phyloP scores from a whole-genome alignment of 2,888 invertebrate genomes.

The Heteromyza rotundicornis region DNA sequence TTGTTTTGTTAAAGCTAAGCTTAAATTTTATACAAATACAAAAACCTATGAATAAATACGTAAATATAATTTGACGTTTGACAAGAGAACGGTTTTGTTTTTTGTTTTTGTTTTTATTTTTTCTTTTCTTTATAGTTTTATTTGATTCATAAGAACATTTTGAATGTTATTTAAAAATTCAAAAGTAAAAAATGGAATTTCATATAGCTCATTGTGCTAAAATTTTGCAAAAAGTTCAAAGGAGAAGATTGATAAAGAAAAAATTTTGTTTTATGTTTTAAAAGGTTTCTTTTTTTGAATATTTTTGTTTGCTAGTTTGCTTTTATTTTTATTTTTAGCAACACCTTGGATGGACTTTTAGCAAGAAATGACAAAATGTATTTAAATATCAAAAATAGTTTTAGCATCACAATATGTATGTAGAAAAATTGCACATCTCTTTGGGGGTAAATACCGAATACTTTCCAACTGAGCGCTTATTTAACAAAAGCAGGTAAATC shows the following conservation, averaged over 20 bases:
- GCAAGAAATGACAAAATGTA: too few species aligned
- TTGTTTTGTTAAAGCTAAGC: slow-evolving; percentile 11
- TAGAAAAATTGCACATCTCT: too few species aligned
- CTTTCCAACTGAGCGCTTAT: too few species aligned
- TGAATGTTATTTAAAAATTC: neutral
- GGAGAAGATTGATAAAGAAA: neutral
- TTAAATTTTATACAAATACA: slow-evolving; percentile 23
- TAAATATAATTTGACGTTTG: slow-evolving; percentile 8
- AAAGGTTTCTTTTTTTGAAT: neutral
- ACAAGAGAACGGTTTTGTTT: neutral
- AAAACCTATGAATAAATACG: slow-evolving; percentile 16
- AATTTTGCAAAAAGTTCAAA: neutral
- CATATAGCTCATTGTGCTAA: neutral
- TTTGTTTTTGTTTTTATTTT: slow-evolving; percentile 7
- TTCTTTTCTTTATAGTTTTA: slow-evolving; percentile 9
- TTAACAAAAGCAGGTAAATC: too few species aligned
- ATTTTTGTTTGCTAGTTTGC: neutral
- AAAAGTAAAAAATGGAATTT: neutral
- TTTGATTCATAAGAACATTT: neutral
- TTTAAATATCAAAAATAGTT: neutral
- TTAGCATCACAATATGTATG: too few species aligned
- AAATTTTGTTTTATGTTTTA: neutral
- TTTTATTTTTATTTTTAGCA: neutral
- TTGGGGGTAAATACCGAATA: too few species aligned
- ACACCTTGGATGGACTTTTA: too few species aligned